These are phyloP conservation scores for Dicerorhinus sumatrensis DNA, from an alignment of 2,113 vertebrate genomes.

Conservation along the genomic window DNA sequence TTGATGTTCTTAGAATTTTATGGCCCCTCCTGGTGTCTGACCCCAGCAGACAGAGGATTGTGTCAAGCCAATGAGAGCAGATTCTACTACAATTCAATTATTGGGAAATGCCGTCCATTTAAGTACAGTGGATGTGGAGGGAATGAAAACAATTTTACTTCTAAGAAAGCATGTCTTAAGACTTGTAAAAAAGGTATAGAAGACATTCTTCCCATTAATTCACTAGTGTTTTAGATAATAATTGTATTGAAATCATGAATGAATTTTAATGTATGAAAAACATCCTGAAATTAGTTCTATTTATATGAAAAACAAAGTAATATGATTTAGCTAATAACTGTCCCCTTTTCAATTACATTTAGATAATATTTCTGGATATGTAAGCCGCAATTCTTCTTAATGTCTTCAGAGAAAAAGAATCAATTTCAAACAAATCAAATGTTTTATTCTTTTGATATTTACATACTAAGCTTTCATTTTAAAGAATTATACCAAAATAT, in stretches of 20 bases:
- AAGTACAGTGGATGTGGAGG: slow-evolving; percentile 94
- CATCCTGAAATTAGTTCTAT: background rate
- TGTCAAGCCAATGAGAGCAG: slow-evolving; percentile 87
- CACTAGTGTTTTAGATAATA: background rate
- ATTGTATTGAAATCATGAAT: background rate
- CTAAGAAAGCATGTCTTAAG: slow-evolving; percentile 86
- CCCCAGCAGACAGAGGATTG: slow-evolving; percentile 86
- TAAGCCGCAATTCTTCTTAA: background rate
- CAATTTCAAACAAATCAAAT: background rate
- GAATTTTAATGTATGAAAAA: background rate
- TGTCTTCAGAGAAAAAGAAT: background rate
- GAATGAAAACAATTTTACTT: slow-evolving; percentile 93
- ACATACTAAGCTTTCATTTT: slow-evolving; percentile 28
- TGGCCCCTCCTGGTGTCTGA: slow-evolving; percentile 85
- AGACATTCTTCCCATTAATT: background rate
- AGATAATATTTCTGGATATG: background rate
- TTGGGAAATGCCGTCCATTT: slow-evolving; percentile 88
- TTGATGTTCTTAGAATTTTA: slow-evolving; percentile 81
- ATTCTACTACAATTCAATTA: slow-evolving; percentile 88
- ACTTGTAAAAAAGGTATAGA: slow-evolving; percentile 88
- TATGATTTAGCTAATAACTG: background rate
- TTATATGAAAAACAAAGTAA: background rate
- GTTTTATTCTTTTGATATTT: background rate
- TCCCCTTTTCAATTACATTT: background rate
- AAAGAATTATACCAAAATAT: background rate